A percentile compares a stretch with the other conserved stretches of the same genome.
Evolutionary conservation across 92 coral and sea anemone species (phyloP).

Genomic region (Ricordea florida): DNA sequence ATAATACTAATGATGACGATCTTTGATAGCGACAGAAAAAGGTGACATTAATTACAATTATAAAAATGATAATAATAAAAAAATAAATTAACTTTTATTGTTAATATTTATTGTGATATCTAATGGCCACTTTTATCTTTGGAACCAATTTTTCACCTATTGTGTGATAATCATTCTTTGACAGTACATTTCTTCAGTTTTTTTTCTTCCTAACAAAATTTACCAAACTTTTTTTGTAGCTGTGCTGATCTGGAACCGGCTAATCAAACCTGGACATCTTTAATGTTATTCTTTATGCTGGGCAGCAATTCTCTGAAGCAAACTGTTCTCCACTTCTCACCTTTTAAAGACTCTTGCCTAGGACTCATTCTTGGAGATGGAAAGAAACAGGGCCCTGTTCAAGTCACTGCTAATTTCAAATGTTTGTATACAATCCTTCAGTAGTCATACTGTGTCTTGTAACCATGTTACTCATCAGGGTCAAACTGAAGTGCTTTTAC

Average conservation of each 20-base stretch:
- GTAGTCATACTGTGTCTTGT: no score
- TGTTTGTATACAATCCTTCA: no score
- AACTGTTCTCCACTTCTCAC: slow-evolving; percentile 25
- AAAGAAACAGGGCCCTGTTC: background rate
- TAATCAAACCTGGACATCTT: slow-evolving; percentile 17
- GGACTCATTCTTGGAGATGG: slow-evolving; percentile 2
- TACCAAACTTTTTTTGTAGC: background rate
- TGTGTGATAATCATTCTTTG: background rate
- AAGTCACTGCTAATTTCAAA: background rate
- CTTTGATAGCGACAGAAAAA: no score
- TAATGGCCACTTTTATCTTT: no score
- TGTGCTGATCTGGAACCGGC: slow-evolving; percentile 21
- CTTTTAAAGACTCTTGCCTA: slow-evolving; percentile 59
- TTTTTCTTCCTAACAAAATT: background rate
- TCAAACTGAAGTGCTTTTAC: no score
- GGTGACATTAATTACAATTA: no score
- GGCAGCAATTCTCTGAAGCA: slow-evolving; percentile 10
- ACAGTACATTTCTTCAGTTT: background rate
- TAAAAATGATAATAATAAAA: no score
- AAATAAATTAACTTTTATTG: no score
- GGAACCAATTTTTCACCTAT: no score
- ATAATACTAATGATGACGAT: no score
- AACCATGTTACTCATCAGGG: no score
- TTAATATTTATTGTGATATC: no score
- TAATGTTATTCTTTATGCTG: background rate